Evolutionary conservation across 2,113 vertebrate genomes (phyloP), one percentile per base, ranked within the genome.

Genomic region (Tupaia tana): DNA sequence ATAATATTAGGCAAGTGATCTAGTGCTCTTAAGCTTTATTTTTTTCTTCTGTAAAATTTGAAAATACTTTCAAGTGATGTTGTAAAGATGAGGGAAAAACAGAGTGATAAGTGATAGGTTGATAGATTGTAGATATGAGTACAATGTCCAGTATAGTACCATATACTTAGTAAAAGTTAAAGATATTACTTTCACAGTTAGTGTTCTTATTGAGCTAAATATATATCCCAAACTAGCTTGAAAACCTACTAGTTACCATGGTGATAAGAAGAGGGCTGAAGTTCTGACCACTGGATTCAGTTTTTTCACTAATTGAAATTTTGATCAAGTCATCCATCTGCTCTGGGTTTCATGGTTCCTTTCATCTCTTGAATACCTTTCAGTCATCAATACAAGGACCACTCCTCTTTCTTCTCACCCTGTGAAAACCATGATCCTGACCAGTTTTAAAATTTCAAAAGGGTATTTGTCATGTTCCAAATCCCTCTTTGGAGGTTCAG

Each of bases 121-220:
- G n/a, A n/a, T 64, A 34, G 22, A 27, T 5, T 5, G 24, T 16
- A 34, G 9, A 25, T 1, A 67, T 18, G 64, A 43, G 43, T 18
- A 61, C 20, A 67, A 11, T 74, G 56, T 22, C 4, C 27, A 25
- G 43, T 22, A 80, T 3, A 79, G 13, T 63, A 59, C 56, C 20
- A n/a, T 54, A 52, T 31, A 66, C 2, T 71, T 9, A 66, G 56
- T 14, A 86, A 4, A 88, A n/a, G n/a, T 71, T 52, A 67, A 88
- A 89, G 13, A 64, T 18, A 34, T 2, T 74, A 34, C 4, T 61
- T n/a, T 56, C 3, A 75, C 70, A 52, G 67, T 6, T 64, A 64
- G 19, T 64, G 25, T 85, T 89, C 92, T 67, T 74, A 74, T 63
- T 69, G 27, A 22, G 84, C 66, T 84, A 87, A 83, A 61, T 88